Evolutionary conservation across 1,140 invertebrate genomes (phyloP).

Genomic region (Rhynchophorus ferrugineus): DNA sequence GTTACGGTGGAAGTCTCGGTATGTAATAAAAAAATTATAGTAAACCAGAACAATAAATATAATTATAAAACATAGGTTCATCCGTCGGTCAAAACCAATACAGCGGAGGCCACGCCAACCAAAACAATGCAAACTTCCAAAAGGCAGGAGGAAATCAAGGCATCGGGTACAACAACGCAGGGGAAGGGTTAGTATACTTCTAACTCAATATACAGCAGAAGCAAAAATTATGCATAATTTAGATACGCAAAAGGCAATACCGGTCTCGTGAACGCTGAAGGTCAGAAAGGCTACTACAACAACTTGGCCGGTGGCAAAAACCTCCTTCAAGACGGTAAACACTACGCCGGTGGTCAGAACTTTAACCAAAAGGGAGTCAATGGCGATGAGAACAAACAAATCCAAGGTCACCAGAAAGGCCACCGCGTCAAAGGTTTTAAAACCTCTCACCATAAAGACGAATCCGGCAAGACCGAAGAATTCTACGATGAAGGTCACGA

Average conservation of each 20-base stretch:
- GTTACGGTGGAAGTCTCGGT: no score
- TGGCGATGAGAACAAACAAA: slow-evolving; percentile 45
- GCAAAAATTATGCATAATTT: no score
- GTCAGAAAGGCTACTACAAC: slow-evolving; percentile 49
- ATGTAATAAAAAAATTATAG: no score
- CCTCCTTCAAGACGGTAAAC: slow-evolving; percentile 48
- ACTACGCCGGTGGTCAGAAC: slow-evolving; percentile 47
- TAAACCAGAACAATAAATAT: no score
- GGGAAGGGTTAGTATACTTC: slow-evolving; percentile 42
- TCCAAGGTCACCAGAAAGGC: slow-evolving; percentile 55
- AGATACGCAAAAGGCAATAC: slow-evolving; percentile 43
- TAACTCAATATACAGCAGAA: no score
- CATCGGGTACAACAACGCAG: slow-evolving; percentile 45
- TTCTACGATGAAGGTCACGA: slow-evolving; percentile 59
- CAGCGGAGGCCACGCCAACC: slow-evolving; percentile 47
- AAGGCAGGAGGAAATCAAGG: slow-evolving; percentile 47
- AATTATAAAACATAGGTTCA: slow-evolving; percentile 36
- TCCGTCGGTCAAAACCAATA: slow-evolving; percentile 48
- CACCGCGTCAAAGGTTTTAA: slow-evolving; percentile 58
- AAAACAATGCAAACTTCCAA: slow-evolving; percentile 45
- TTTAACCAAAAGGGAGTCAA: slow-evolving; percentile 50
- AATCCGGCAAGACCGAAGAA: slow-evolving; percentile 55
- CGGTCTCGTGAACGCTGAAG: slow-evolving; percentile 45
- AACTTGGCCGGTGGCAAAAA: slow-evolving; percentile 50
- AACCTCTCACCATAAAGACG: slow-evolving; percentile 57